Evolutionary conservation across 2,113 vertebrate species (phyloP).

Genomic region (Colius striatus): DNA sequence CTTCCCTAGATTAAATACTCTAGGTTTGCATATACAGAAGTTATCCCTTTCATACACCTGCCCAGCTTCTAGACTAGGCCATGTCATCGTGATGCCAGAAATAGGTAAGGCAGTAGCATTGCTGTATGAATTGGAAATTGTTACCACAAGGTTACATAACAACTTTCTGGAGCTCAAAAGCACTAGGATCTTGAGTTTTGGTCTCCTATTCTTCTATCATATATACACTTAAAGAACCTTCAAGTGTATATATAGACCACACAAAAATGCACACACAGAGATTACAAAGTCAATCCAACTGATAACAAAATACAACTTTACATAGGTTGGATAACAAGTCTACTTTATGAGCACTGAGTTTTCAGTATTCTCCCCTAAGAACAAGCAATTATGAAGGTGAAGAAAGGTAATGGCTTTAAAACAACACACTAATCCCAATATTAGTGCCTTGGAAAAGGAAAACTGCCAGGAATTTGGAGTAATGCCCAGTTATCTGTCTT

Average conservation of each 20-base stretch:
- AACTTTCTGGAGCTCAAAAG: neutral
- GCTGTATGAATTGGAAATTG: rapidly evolving
- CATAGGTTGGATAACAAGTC: neutral
- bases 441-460: constrained; percentile 72
- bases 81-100: rapidly evolving
- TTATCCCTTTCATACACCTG: rapidly evolving
- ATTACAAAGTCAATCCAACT: neutral
- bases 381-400: constrained; percentile 68
- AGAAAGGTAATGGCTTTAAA: constrained; percentile 71
- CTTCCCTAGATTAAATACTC: too few species aligned
- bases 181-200: too few species aligned
- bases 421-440: constrained; percentile 72
- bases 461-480: constrained; percentile 69
- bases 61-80: neutral
- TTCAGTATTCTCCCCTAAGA: constrained; percentile 22
- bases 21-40: rapidly evolving
- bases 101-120: rapidly evolving
- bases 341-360: neutral
- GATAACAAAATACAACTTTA: neutral
- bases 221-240: neutral
- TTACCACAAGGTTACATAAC: too few species aligned
- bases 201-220: too few species aligned
- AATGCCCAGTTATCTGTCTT: constrained; percentile 69
- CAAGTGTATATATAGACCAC: rapidly evolving
- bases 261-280: neutral